A percentile compares a stretch with the other conserved stretches of the same genome.
Conservation (phyloP, 2,113 vertebrate species). For the Oryzias woworae region DNA sequence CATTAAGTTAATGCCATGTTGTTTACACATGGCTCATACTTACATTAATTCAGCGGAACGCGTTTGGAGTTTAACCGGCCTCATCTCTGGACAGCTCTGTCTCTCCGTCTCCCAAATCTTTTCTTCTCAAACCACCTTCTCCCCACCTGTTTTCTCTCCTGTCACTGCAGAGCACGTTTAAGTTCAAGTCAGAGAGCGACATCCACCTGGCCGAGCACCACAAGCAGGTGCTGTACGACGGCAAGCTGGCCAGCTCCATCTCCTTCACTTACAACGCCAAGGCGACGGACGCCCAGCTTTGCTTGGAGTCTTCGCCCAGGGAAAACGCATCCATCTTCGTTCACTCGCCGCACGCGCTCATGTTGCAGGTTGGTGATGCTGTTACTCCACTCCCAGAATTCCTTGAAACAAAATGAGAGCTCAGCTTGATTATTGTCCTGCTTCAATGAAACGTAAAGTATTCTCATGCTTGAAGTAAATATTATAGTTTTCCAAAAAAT, state of each 20-base stretch:
- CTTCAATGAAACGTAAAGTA: no score
- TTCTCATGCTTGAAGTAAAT: no score
- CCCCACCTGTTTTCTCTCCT: conserved; percentile 24
- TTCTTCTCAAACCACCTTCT: background rate
- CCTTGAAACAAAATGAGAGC: conserved; percentile 14
- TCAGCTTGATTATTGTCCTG: conserved; percentile 9
- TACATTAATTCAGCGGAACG: conserved; percentile 56
- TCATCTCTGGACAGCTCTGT: background rate
- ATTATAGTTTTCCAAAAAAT: background rate
- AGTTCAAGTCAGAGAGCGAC: conserved; percentile 98
- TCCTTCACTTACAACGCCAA: conserved; percentile 98
- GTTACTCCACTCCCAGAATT: no score
- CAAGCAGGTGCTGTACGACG: conserved; percentile 96
- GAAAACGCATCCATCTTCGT: conserved; percentile 98
- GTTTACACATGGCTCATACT: conserved; percentile 56
- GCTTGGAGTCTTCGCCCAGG: conserved; percentile 97
- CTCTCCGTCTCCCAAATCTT: background rate
- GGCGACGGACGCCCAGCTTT: conserved; percentile 96
- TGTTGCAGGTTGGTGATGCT: conserved; percentile 89
- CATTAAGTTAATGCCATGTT: conserved; percentile 69
- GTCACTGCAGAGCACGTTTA: conserved; percentile 92
- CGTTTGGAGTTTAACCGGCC: conserved; percentile 47
- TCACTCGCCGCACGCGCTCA: conserved; percentile 96
- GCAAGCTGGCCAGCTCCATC: conserved; percentile 96
- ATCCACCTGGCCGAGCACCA: conserved; percentile 99